These are phyloP conservation scores for Sitodiplosis mosellana DNA, from an alignment of 1,140 invertebrate genomes.

Conservation along the genomic window DNA sequence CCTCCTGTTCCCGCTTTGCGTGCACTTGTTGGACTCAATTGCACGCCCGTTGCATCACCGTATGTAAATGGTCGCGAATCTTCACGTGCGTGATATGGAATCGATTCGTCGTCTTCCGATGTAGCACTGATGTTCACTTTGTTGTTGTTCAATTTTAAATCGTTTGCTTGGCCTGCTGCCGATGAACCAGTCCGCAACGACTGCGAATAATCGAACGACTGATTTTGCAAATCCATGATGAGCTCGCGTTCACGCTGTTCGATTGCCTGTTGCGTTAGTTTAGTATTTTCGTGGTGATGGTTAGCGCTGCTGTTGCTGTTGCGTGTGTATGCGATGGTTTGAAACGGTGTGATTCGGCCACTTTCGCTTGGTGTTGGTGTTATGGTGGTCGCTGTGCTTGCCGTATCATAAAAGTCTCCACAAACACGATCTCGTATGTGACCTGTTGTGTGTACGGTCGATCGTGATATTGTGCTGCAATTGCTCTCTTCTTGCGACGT, in stretches of 20 bases:
- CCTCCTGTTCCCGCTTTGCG: background rate
- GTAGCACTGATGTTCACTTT: background rate
- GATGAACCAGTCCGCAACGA: background rate
- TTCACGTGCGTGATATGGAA: conserved; percentile 61
- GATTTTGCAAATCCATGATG: conserved; percentile 4
- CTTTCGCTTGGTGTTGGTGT: conserved; percentile 6
- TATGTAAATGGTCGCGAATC: conserved; percentile 65
- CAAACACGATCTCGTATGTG: background rate
- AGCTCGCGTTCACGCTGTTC: background rate
- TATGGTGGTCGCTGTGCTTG: conserved; percentile 5
- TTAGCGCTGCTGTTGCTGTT: background rate
- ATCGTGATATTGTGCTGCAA: background rate
- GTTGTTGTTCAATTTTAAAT: no score
- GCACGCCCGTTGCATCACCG: conserved; percentile 27
- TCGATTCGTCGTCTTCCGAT: conserved; percentile 16
- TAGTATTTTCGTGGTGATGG: background rate
- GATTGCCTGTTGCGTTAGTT: background rate
- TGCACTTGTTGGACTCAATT: conserved; percentile 9
- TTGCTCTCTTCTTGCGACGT: background rate
- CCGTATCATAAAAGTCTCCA: conserved; percentile 4
- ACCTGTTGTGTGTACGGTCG: background rate
- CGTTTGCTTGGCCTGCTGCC: background rate
- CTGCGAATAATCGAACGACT: conserved; percentile 2
- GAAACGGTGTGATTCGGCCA: conserved; percentile 4
- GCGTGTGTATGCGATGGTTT: background rate